phyloP scores from a whole-genome alignment of 2,888 invertebrate species.

The Oeneis ivallda region DNA sequence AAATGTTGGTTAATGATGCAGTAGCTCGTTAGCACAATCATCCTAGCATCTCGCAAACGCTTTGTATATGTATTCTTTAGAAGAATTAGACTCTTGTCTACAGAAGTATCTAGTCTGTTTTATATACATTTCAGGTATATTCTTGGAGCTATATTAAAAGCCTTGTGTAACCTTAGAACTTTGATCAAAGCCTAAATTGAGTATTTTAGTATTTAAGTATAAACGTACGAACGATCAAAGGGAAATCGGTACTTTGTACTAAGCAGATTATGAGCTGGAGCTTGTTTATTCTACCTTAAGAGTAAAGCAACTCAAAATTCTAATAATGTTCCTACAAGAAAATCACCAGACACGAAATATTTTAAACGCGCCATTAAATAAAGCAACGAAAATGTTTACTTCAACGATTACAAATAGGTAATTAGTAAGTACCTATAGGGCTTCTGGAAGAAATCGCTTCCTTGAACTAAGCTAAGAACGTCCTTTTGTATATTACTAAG shows the following conservation, averaged over 20 bases:
- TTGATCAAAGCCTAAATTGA: too few relatives aligned
- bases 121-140: neutral
- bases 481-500: too few relatives aligned
- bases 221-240: neutral
- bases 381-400: too few relatives aligned
- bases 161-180: too few relatives aligned
- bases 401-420: too few relatives aligned
- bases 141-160: too few relatives aligned
- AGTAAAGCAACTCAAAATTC: neutral
- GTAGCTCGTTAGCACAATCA: slow-evolving; percentile 60
- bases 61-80: slow-evolving; percentile 43
- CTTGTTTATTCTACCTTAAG: neutral
- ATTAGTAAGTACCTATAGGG: too few relatives aligned
- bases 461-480: too few relatives aligned
- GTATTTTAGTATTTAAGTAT: neutral
- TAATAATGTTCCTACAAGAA: neutral
- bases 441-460: too few relatives aligned
- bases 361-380: too few relatives aligned
- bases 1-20: slow-evolving; percentile 63
- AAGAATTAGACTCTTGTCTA: slow-evolving; percentile 18
- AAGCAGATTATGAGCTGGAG: neutral
- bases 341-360: neutral
- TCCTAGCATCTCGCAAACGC: slow-evolving; percentile 50
- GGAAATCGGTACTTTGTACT: neutral
- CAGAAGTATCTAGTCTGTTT: slow-evolving; percentile 14